A percentile compares a stretch with the other conserved stretches of the same genome.
Conservation (phyloP, 2,888 invertebrate genomes). For the Pseudanteris insignis region DNA sequence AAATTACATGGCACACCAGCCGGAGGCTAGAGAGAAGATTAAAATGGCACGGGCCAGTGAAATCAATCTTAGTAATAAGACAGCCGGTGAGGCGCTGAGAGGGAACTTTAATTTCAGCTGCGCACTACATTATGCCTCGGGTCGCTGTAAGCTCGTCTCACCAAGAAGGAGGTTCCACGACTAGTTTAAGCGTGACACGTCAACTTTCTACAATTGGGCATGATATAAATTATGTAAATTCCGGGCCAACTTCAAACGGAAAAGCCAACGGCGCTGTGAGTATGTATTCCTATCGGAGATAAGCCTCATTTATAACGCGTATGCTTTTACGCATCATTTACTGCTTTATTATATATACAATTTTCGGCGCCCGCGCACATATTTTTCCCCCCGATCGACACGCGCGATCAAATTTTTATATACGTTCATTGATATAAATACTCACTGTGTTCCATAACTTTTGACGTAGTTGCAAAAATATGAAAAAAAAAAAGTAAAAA, state of each 20-base stretch:
- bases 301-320: slow-evolving; percentile 33
- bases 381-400: no score
- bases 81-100: slow-evolving; percentile 16
- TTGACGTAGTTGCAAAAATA: not conserved
- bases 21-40: no score
- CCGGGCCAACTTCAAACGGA: slow-evolving; percentile 37
- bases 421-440: not conserved
- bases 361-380: not conserved
- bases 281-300: slow-evolving; percentile 25
- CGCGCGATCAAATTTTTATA: not conserved
- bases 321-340: slow-evolving; percentile 37
- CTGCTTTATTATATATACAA: slow-evolving; percentile 14
- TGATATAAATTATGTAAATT: slow-evolving; percentile 51
- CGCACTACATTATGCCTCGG: slow-evolving; percentile 24
- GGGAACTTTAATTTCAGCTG: slow-evolving; percentile 34
- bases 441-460: no score
- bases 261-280: slow-evolving; percentile 23
- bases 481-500: not conserved
- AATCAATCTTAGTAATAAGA: slow-evolving; percentile 25
- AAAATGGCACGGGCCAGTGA: slow-evolving; percentile 10
- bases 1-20: no score
- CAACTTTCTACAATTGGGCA: slow-evolving; percentile 48
- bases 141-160: slow-evolving; percentile 24
- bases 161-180: slow-evolving; percentile 31
- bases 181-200: slow-evolving; percentile 33